Evolutionary conservation across 2,888 invertebrate species (phyloP).

Genomic region (Boloria selene): DNA sequence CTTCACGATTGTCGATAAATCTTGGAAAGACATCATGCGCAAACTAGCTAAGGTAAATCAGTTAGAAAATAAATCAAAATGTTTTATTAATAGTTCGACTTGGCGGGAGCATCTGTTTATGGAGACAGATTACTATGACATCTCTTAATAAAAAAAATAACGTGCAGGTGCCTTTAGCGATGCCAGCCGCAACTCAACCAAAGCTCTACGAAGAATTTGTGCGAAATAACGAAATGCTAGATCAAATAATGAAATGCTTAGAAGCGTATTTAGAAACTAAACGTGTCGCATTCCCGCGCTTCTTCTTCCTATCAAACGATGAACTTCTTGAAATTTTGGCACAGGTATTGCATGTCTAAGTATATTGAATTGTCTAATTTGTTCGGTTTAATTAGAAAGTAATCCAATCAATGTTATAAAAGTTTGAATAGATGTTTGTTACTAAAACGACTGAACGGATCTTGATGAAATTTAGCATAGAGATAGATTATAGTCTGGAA

Average conservation of each 20-base stretch:
- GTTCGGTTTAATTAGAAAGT: too few species aligned
- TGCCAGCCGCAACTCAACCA: constrained; percentile 89
- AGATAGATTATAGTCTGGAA: too few species aligned
- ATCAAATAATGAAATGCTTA: constrained; percentile 94
- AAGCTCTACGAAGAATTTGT: constrained; percentile 86
- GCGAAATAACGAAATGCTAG: constrained; percentile 89
- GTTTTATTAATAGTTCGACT: too few species aligned
- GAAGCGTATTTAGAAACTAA: constrained; percentile 95
- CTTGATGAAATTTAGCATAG: too few species aligned
- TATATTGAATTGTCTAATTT: too few species aligned
- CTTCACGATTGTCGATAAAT: constrained; percentile 93
- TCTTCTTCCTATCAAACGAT: constrained; percentile 95
- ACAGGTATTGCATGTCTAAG: constrained; percentile 78
- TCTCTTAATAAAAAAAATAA: too few species aligned
- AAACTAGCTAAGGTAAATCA: constrained; percentile 85
- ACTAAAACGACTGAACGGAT: too few species aligned
- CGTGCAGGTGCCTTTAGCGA: constrained; percentile 86
- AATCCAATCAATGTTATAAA: too few species aligned
- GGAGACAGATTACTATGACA: too few species aligned
- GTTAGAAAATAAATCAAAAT: too few species aligned
- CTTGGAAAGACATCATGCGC: constrained; percentile 94
- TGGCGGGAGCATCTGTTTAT: too few species aligned
- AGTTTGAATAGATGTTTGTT: too few species aligned
- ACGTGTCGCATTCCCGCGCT: constrained; percentile 92
- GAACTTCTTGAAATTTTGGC: constrained; percentile 94